Evolutionary conservation across 2,113 vertebrate species (phyloP).

Genomic region (Aepyceros melampus): DNA sequence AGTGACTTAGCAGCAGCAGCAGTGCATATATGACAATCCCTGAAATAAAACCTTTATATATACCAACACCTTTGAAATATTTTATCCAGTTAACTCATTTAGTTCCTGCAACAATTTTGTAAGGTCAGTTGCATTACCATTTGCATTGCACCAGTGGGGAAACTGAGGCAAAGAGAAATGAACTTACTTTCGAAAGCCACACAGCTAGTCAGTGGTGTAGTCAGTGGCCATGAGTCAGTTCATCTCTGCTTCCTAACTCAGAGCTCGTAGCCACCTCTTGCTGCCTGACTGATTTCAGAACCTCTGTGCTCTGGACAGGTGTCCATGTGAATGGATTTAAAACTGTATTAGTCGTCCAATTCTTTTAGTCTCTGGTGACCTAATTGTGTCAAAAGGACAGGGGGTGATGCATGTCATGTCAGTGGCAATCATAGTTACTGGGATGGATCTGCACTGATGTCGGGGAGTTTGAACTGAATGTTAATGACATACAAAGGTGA

Average conservation of each 20-base stretch:
- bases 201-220: not conserved
- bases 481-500: not conserved
- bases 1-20: too few species aligned
- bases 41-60: not conserved
- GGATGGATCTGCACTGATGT: not conserved
- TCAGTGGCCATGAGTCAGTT: not conserved
- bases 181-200: not conserved
- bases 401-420: not conserved
- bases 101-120: not conserved
- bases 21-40: not conserved
- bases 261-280: not conserved
- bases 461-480: not conserved
- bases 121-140: not conserved
- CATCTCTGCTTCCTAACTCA: not conserved
- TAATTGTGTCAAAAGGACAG: not conserved
- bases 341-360: not conserved
- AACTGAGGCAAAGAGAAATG: not conserved
- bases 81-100: not conserved
- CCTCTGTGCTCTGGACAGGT: not conserved
- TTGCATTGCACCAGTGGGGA: not conserved
- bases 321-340: not conserved
- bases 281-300: not conserved
- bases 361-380: constrained; percentile 19
- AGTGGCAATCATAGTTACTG: not conserved
- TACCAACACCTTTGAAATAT: not conserved